These are phyloP conservation scores for Podarcis muralis DNA, from an alignment of 2,113 vertebrate species.

Conservation along the genomic window DNA sequence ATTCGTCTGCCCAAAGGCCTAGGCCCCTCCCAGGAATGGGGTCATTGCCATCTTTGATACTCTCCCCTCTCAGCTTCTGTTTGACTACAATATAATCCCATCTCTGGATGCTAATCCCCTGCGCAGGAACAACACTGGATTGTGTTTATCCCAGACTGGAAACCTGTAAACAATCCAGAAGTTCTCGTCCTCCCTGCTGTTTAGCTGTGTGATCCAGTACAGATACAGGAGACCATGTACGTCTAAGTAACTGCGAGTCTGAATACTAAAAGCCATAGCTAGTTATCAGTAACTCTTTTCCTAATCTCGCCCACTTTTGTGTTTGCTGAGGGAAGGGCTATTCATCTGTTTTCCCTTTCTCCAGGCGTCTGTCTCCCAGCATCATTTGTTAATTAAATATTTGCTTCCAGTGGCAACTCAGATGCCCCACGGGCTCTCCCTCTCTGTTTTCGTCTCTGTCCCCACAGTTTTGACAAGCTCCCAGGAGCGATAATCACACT, in stretches of 20 bases:
- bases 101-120: constrained; percentile 63
- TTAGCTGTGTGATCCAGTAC: neutral
- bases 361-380: constrained; percentile 2
- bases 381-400: constrained; percentile 53
- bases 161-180: constrained; percentile 53
- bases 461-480: neutral
- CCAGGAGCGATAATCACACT: neutral
- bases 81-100: constrained; percentile 69
- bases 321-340: neutral
- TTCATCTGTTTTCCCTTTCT: constrained; percentile 26
- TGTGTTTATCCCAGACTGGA: constrained; percentile 50
- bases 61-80: constrained; percentile 52
- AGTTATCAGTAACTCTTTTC: neutral
- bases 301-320: neutral
- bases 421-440: rapidly evolving
- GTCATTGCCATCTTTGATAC: constrained; percentile 52
- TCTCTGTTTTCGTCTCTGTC: neutral
- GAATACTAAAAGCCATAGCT: neutral
- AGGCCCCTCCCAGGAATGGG: constrained; percentile 43
- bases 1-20: neutral
- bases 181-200: constrained; percentile 23
- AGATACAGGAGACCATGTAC: neutral
- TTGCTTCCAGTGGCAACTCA: neutral
- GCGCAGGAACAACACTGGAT: constrained; percentile 59
- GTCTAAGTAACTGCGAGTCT: neutral